Evolutionary conservation across 2,797 vertebrate species (phyloP), one percentile per base, ranked within the genome.

Genomic region (Coregonus ussuriensis): DNA sequence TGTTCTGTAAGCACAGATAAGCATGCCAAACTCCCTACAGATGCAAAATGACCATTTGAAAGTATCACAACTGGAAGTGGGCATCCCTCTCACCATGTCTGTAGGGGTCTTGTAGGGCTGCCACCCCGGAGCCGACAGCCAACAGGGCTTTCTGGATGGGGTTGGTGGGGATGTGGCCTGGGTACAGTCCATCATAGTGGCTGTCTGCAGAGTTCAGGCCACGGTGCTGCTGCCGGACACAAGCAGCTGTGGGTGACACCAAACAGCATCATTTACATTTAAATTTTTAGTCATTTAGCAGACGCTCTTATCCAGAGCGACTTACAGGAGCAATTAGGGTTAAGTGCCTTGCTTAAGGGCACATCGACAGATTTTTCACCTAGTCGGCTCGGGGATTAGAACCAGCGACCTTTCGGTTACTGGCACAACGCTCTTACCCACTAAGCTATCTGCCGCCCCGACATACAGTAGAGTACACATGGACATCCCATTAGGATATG

Each of bases 61-160:
- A 15, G 4, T 35, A 68, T 16, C 3, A 4, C 29, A 67, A 67
- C 15, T 33, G 29, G 31, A 16, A 15, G 65, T 67, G 29, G 31
- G 66, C 14, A 35, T 33, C 14, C 16, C 6, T 68, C 93, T 96
- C 88, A 99, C 98, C 98, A 21, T 99, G 97, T 81, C 98, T 95
- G 88, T 98, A 98, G 0, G 98, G 98, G 79, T 99, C 81, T 41
- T 83, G 94, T 0, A 99, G 92, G 0, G 97, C 95, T 74, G 95
- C 94, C 6, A 93, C 69, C 0, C 97, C 97, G 0, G 98, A 96
- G 35, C 97, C 97, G 0, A 94, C 91, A 0, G 98, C 95, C 89
- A 99, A 77, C 82, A 99, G 84, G 67, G 87, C 89, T 85, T 98
- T 99, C 87, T 99, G 98, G 75, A 97, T 71, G 1, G 83, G 51